These are phyloP conservation scores for Delichon dasypus DNA, from an alignment of 2,797 vertebrate genomes.

Conservation along the genomic window DNA sequence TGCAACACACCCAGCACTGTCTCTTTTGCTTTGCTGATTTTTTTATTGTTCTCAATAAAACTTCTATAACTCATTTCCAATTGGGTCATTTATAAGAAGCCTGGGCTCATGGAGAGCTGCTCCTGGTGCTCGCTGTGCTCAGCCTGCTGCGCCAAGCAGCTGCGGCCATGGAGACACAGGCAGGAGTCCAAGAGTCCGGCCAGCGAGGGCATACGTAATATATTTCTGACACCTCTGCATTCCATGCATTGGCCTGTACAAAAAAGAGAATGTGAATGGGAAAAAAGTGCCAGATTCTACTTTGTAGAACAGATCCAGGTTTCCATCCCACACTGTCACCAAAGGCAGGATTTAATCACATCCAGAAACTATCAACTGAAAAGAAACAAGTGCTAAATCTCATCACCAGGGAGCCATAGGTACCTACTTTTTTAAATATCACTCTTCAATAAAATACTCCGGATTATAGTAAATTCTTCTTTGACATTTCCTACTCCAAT, in stretches of 20 bases:
- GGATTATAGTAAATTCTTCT: background rate
- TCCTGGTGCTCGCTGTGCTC: background rate
- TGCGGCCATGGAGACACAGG: no score
- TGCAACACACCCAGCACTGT: background rate
- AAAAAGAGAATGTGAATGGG: background rate
- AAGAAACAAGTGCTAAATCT: background rate
- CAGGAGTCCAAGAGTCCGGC: background rate
- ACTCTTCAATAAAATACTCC: background rate
- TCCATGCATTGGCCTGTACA: background rate
- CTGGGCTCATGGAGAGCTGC: background rate
- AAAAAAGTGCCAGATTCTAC: background rate
- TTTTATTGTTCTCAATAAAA: background rate
- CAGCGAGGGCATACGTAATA: background rate
- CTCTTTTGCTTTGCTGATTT: background rate
- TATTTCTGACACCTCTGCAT: background rate
- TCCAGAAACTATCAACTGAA: background rate
- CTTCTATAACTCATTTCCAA: background rate
- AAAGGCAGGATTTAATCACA: background rate
- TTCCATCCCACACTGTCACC: background rate
- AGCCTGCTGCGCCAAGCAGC: fast-evolving
- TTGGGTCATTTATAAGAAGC: background rate
- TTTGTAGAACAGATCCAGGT: background rate
- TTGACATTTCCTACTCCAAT: background rate
- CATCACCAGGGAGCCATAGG: background rate
- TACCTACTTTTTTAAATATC: background rate